Conservation (phyloP, 2,113 vertebrate species). For the Oceanites oceanicus region DNA sequence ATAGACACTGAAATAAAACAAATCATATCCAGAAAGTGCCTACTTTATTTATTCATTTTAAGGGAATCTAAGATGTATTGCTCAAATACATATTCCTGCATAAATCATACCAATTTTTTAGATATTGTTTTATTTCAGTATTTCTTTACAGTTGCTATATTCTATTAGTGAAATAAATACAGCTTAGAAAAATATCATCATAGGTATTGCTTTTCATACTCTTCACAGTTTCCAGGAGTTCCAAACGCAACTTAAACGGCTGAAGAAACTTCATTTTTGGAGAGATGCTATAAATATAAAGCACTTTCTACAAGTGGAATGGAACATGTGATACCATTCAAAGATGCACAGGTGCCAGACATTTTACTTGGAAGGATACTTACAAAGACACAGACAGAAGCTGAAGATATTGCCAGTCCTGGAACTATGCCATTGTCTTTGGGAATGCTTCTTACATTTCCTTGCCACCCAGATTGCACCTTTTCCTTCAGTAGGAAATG, state of each 20-base stretch:
- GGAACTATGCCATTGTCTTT: neutral
- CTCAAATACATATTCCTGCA: neutral
- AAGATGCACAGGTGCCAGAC: neutral
- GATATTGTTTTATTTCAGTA: neutral
- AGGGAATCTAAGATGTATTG: neutral
- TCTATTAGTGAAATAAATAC: neutral
- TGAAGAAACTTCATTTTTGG: neutral
- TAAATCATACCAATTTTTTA: neutral
- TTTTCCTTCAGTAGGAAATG: neutral
- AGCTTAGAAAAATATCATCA: neutral
- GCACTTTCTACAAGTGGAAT: neutral
- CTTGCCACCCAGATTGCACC: neutral
- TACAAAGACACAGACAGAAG: neutral
- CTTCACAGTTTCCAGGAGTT: neutral
- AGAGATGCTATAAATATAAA: neutral
- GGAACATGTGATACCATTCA: neutral
- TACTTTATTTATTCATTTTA: neutral
- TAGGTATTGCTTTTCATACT: neutral
- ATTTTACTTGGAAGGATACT: neutral
- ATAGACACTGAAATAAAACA: neutral
- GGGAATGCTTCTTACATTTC: neutral
- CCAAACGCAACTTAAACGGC: neutral
- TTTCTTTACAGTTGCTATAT: neutral
- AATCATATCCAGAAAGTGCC: neutral
- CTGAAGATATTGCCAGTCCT: neutral